Evolutionary conservation across 2,113 vertebrate genomes (phyloP), one percentile per base, ranked within the genome.

Genomic region (Petaurus breviceps): DNA sequence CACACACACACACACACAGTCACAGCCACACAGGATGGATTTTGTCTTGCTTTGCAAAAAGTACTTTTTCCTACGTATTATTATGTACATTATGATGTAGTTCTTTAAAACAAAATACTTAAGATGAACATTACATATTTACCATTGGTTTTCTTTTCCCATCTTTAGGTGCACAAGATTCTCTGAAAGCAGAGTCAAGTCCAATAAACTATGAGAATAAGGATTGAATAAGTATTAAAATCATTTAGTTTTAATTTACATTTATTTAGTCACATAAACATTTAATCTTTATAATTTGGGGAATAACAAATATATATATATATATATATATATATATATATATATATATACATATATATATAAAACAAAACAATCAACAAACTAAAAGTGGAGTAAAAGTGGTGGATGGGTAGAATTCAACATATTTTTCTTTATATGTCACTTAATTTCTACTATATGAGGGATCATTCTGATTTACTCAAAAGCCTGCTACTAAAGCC

Each of bases 131-230:
- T 12, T 52, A 90, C 52, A 51, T 95, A 97, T n/a, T 98, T 98
- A 98, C 98, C 96, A 97, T 1, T 95, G 98, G 51, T 97, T 97
- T 97, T 94, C 97, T 98, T 77, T 99, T 99, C 94, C 97, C 98
- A 1, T 98, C 98, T 77, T 98, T 98, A n/a, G 98, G 98, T 93
- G 98, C 98, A 95, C 97, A 98, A 0, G 99, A 98, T 92, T 99
- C 99, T 97, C 99, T 99, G 97, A 99, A 99, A 2, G 98, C 68
- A 11, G 98, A 98, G 84, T 99, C 98, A 77, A 97, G 98, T 77
- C 91, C 94, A 50, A 96, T 97, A 95, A 98, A 97, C 98, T 99
- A 95, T 90, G 97, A 98, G 90, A 95, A 96, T 2, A 97, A 77
- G 95, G 28, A 51, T 55, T 2, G 94, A n/a, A 97, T 0, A 97